Evolutionary conservation across 2,797 vertebrate genomes (phyloP).

Genomic region (Acanthis flammea): DNA sequence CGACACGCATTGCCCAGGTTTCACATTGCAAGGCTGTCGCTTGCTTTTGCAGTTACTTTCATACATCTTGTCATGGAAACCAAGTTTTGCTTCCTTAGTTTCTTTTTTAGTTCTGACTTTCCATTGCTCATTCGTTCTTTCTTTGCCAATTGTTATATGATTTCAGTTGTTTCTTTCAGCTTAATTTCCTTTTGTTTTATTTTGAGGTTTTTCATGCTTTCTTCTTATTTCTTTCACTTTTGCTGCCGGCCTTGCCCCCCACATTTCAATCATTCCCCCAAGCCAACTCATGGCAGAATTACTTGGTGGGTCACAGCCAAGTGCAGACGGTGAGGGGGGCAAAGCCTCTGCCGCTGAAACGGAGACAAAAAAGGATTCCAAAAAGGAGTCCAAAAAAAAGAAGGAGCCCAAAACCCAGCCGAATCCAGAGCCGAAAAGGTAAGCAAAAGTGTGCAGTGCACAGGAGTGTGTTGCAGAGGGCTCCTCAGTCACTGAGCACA

Average conservation of each 20-base stretch:
- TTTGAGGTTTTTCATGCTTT: conserved; percentile 78
- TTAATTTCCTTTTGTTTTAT: conserved; percentile 69
- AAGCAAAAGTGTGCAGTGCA: conserved; percentile 63
- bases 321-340: conserved; percentile 80
- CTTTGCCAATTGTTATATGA: conserved; percentile 74
- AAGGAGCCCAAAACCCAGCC: conserved; percentile 85
- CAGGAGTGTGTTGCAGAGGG: conserved; percentile 2
- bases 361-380: conserved; percentile 87
- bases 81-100: conserved; percentile 73
- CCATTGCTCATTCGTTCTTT: conserved; percentile 65
- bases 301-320: conserved; percentile 82
- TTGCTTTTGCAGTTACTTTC: conserved; percentile 75
- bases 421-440: conserved; percentile 86
- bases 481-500: background rate
- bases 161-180: conserved; percentile 71
- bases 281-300: conserved; percentile 85
- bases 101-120: conserved; percentile 77
- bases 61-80: conserved; percentile 79
- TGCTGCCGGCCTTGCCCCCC: conserved; percentile 68
- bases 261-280: conserved; percentile 77
- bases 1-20: conserved; percentile 76
- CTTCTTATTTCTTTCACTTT: conserved; percentile 80
- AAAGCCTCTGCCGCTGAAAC: conserved; percentile 78
- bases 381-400: conserved; percentile 94
- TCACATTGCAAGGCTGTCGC: conserved; percentile 75